Conservation (phyloP, 2,797 vertebrate genomes). For the Pipistrellus pipistrellus region DNA sequence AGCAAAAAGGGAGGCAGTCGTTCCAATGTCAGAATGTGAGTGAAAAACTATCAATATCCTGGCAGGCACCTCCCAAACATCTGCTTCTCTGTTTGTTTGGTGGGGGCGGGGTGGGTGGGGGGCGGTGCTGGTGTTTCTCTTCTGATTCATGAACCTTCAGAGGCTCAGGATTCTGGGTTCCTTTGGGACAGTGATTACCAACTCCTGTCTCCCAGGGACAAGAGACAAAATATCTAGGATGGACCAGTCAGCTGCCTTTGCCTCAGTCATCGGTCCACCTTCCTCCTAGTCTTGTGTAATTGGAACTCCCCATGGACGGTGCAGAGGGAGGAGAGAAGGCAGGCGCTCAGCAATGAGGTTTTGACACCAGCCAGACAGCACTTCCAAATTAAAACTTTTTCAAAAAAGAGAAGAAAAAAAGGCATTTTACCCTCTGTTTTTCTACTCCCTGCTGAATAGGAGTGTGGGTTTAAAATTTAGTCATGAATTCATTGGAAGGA, state of each 20-base stretch:
- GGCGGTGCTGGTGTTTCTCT: background rate
- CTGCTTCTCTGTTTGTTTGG: constrained; percentile 54
- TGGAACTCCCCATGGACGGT: background rate
- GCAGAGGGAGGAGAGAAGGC: background rate
- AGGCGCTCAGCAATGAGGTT: background rate
- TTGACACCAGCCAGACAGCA: constrained; percentile 14
- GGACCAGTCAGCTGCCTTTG: background rate
- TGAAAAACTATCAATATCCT: constrained; percentile 65
- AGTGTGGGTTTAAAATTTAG: constrained; percentile 73
- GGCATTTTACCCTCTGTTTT: background rate
- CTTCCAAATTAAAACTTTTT: constrained; percentile 47
- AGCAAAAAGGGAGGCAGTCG: constrained; percentile 30
- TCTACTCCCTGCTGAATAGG: constrained; percentile 57
- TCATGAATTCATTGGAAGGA: constrained; percentile 72
- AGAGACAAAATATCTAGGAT: background rate
- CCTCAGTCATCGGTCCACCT: background rate
- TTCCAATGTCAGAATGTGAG: constrained; percentile 62
- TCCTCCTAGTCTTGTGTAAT: background rate
- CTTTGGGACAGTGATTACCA: background rate
- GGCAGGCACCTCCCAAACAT: constrained; percentile 61
- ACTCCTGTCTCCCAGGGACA: background rate
- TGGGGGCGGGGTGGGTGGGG: no score
- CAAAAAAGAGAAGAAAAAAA: background rate
- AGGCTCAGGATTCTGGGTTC: constrained; percentile 9
- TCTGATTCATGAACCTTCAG: background rate